Evolutionary conservation across 2,888 invertebrate genomes (phyloP).

Genomic region (Criorhina ranunculi): DNA sequence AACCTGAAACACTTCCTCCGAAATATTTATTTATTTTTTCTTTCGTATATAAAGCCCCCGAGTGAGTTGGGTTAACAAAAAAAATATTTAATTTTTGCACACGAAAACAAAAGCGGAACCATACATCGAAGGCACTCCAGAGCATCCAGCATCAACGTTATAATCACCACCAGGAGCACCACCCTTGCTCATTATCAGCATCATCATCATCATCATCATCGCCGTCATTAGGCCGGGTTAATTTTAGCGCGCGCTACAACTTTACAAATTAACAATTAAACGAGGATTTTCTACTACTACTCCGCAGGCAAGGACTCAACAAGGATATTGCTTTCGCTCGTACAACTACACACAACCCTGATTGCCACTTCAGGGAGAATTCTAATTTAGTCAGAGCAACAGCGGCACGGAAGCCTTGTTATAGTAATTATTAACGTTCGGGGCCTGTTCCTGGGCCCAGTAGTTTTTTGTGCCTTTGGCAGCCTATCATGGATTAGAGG

Average conservation of each 20-base stretch:
- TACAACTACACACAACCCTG: constrained; percentile 58
- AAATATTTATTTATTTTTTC: neutral
- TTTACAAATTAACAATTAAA: constrained; percentile 77
- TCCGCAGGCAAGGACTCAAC: constrained; percentile 46
- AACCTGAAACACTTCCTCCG: constrained; percentile 46
- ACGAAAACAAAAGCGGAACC: constrained; percentile 25
- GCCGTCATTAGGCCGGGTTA: constrained; percentile 65
- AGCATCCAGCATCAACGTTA: constrained; percentile 15
- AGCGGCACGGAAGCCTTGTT: constrained; percentile 11
- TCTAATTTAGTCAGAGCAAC: constrained; percentile 70
- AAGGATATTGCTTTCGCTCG: constrained; percentile 43
- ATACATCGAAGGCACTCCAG: constrained; percentile 41
- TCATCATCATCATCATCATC: constrained; percentile 49
- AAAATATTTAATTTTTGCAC: constrained; percentile 43
- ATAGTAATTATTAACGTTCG: constrained; percentile 57
- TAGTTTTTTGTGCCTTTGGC: neutral
- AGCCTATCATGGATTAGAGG: constrained; percentile 36
- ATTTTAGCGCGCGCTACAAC: constrained; percentile 70
- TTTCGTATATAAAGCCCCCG: constrained; percentile 31
- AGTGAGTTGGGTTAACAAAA: constrained; percentile 33
- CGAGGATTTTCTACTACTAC: constrained; percentile 61
- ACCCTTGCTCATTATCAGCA: constrained; percentile 3
- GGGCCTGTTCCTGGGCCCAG: constrained; percentile 31
- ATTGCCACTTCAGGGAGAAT: constrained; percentile 69
- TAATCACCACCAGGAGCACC: constrained; percentile 23